A percentile compares a stretch with the other conserved stretches of the same genome.
Conservation (phyloP, 2,113 vertebrate species). For the Genyomyrus donnyi region DNA sequence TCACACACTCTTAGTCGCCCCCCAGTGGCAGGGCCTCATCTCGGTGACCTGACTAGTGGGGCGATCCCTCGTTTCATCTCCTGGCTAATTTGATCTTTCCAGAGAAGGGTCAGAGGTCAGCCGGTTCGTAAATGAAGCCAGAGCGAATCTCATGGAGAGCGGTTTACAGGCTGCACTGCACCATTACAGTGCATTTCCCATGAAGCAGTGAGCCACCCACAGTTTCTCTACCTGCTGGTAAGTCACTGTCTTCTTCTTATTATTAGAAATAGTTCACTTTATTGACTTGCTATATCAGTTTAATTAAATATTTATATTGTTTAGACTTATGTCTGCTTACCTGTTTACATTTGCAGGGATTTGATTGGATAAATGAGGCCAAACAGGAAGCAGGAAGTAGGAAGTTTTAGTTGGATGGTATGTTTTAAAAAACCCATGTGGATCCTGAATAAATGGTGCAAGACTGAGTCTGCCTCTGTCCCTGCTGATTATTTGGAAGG, state of each 20-base stretch:
- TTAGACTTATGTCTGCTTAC: background rate
- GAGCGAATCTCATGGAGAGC: background rate
- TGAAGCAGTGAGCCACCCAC: background rate
- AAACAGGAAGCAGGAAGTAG: background rate
- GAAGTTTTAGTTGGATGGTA: background rate
- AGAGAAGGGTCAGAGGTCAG: background rate
- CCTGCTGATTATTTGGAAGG: background rate
- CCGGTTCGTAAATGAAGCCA: background rate
- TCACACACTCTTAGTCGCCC: background rate
- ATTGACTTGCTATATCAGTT: background rate
- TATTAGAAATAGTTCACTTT: background rate
- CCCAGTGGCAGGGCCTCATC: background rate
- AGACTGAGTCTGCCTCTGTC: background rate
- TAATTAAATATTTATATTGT: background rate
- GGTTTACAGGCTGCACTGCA: background rate
- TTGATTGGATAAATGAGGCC: background rate
- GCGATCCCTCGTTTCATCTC: slow-evolving; percentile 11
- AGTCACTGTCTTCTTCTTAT: background rate
- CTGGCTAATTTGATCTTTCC: slow-evolving; percentile 12
- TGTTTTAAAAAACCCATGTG: background rate
- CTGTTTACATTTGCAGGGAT: background rate
- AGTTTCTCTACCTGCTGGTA: background rate
- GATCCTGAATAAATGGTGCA: background rate
- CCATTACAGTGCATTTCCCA: background rate
- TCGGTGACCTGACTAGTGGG: background rate